Percentiles rank a stretch among this genome's conserved stretches.
These are phyloP conservation scores for Psettodes erumei DNA, from an alignment of 2,113 vertebrate species.

Conservation along the genomic window DNA sequence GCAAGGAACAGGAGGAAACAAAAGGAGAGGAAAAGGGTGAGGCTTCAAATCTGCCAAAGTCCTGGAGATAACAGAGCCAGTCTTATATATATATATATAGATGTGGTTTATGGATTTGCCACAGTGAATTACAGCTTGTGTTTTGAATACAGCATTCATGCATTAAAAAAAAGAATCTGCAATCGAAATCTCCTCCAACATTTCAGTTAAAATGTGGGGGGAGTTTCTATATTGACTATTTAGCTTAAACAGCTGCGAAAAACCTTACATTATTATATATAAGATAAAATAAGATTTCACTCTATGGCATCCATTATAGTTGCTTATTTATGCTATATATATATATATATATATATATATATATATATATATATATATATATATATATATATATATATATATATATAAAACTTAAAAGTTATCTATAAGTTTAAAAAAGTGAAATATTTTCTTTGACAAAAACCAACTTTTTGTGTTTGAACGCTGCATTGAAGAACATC, in stretches of 20 bases:
- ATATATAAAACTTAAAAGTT: neutral
- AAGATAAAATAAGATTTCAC: no score
- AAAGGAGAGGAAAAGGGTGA: neutral
- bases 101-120: slow-evolving; percentile 26
- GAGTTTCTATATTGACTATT: neutral
- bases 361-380: no score
- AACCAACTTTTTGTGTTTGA: slow-evolving; percentile 49
- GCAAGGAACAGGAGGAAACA: slow-evolving; percentile 4
- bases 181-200: neutral
- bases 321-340: neutral
- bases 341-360: no score
- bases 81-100: no score
- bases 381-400: no score
- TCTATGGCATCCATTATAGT: neutral
- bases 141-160: neutral
- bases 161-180: slow-evolving; percentile 3
- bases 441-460: slow-evolving; percentile 34
- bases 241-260: neutral
- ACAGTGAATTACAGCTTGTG: neutral
- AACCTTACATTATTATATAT: neutral
- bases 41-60: slow-evolving; percentile 10
- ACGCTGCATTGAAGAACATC: slow-evolving; percentile 48
- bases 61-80: no score
- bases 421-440: no score
- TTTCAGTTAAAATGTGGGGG: neutral